phyloP scores from a whole-genome alignment of 2,888 invertebrate species.

The Augiades crinisus region DNA sequence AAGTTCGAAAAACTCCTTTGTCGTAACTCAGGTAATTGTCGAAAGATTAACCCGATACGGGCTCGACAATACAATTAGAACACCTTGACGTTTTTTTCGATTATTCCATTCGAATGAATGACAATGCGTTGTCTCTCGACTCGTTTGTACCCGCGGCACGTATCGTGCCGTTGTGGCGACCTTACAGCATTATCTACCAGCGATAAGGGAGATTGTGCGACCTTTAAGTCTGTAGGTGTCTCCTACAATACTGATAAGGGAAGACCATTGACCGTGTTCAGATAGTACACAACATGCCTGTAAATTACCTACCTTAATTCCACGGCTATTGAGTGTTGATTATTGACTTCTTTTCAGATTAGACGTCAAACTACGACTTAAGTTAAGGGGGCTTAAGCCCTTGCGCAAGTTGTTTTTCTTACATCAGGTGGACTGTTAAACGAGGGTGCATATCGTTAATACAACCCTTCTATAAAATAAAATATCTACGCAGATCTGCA shows the following conservation, averaged over 20 bases:
- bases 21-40: slow-evolving; percentile 63
- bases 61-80: slow-evolving; percentile 59
- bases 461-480: no score
- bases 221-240: slow-evolving; percentile 72
- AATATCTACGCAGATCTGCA: no score
- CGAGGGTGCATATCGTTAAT: no score
- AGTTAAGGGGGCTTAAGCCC: no score
- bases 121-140: slow-evolving; percentile 30
- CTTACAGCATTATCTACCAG: slow-evolving; percentile 64
- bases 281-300: slow-evolving; percentile 32
- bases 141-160: slow-evolving; percentile 33
- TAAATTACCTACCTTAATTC: slow-evolving; percentile 25
- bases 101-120: slow-evolving; percentile 19
- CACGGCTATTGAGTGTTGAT: slow-evolving; percentile 5
- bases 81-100: slow-evolving; percentile 63
- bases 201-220: slow-evolving; percentile 73
- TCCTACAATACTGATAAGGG: slow-evolving; percentile 56
- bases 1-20: slow-evolving; percentile 64
- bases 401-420: no score
- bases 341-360: no score
- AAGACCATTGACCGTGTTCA: slow-evolving; percentile 74
- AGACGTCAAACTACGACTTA: no score
- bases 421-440: no score
- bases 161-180: slow-evolving; percentile 64
- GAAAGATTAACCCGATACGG: slow-evolving; percentile 76